Percentiles rank a stretch among this genome's conserved stretches.
phyloP scores from a whole-genome alignment of 2,888 invertebrate genomes.

The Drosophila kokeensis region DNA sequence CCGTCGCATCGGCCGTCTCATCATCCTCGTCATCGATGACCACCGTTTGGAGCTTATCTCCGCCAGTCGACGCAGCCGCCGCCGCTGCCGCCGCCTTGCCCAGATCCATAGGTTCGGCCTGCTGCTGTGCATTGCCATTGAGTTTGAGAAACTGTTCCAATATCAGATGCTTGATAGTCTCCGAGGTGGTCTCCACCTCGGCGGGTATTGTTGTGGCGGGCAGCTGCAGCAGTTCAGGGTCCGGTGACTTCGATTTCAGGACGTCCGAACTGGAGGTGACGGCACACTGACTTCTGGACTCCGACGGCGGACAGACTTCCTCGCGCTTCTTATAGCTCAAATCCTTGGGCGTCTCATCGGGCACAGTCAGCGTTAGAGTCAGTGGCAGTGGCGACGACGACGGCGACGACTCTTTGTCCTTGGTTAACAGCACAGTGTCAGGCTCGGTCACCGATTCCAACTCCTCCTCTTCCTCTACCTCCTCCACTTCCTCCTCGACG shows the following conservation, averaged over 20 bases:
- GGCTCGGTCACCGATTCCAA: constrained; percentile 7
- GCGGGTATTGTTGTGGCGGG: constrained; percentile 83
- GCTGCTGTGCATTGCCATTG: constrained; percentile 81
- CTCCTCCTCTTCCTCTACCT: constrained; percentile 26
- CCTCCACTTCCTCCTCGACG: constrained; percentile 1
- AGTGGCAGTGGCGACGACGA: neutral
- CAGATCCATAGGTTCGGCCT: constrained; percentile 89
- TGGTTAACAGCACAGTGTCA: constrained; percentile 2
- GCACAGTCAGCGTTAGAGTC: constrained; percentile 23
- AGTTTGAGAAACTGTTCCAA: constrained; percentile 81
- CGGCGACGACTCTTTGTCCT: constrained; percentile 51
- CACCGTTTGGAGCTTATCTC: constrained; percentile 86
- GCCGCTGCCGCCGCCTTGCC: constrained; percentile 82
- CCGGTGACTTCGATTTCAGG: constrained; percentile 87
- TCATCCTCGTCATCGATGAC: constrained; percentile 81
- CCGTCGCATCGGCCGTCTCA: constrained; percentile 69
- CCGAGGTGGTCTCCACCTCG: constrained; percentile 89
- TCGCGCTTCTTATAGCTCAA: constrained; percentile 87
- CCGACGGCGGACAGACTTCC: constrained; percentile 81
- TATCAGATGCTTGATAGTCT: constrained; percentile 84
- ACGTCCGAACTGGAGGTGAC: constrained; percentile 90
- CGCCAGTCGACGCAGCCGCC: neutral
- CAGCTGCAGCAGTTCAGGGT: constrained; percentile 87
- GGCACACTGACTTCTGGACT: constrained; percentile 85
- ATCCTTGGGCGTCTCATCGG: constrained; percentile 88